Evolutionary conservation across 2,113 vertebrate species (phyloP).

Genomic region (Fregata magnificens): DNA sequence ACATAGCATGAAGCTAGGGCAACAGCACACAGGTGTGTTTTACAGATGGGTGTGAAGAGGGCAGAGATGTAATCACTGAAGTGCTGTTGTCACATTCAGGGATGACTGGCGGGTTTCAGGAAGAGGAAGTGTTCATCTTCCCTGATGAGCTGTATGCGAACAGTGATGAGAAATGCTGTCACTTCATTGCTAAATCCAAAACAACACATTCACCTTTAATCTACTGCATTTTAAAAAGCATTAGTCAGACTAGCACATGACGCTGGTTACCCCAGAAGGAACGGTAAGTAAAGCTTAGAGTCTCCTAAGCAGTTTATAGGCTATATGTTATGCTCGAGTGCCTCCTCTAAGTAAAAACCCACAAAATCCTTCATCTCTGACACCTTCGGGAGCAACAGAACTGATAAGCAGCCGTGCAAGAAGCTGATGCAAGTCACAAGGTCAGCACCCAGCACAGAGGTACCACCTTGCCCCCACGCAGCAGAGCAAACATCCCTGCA

Average conservation of each 20-base stretch:
- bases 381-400: background rate
- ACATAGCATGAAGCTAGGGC: accelerated
- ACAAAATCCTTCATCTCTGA: background rate
- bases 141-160: background rate
- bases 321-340: background rate
- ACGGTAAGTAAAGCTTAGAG: conserved; percentile 33
- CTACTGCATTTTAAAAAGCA: conserved; percentile 54
- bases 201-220: conserved; percentile 36
- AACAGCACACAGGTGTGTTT: background rate
- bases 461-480: accelerated
- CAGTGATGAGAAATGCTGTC: background rate
- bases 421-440: background rate
- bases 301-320: conserved; percentile 37
- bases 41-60: background rate
- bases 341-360: background rate
- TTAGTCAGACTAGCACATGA: conserved; percentile 46
- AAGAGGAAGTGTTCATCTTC: background rate
- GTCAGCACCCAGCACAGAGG: background rate
- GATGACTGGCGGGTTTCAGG: background rate
- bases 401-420: background rate
- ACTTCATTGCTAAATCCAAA: conserved; percentile 22
- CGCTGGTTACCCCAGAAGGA: conserved; percentile 29
- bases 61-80: background rate
- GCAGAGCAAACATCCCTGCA: background rate
- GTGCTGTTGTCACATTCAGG: background rate